A percentile compares a stretch with the other conserved stretches of the same genome.
These are phyloP conservation scores for Panzeria rudis DNA, from an alignment of 2,888 invertebrate genomes.

Conservation along the genomic window DNA sequence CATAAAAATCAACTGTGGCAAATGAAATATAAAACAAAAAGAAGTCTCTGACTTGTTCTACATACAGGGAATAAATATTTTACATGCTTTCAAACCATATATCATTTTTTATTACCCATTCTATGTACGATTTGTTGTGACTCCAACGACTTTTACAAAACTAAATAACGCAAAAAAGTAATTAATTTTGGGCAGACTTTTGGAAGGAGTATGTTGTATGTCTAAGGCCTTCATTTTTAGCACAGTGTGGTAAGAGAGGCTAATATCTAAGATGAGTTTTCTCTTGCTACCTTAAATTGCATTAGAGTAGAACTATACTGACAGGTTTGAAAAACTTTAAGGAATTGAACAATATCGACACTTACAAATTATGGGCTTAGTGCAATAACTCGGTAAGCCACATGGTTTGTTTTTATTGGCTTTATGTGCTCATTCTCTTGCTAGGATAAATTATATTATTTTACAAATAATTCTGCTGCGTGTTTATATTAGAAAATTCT, in stretches of 20 bases:
- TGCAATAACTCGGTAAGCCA: too few species aligned
- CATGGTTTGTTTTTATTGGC: too few species aligned
- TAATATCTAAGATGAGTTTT: neutral
- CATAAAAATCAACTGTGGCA: slow-evolving; percentile 45
- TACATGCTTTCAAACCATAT: slow-evolving; percentile 61
- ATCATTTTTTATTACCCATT: slow-evolving; percentile 60
- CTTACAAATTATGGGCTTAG: too few species aligned
- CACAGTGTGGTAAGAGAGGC: neutral
- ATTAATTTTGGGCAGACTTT: slow-evolving; percentile 2
- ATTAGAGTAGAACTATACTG: too few species aligned
- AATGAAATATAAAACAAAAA: neutral
- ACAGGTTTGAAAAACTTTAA: too few species aligned
- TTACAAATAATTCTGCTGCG: too few species aligned
- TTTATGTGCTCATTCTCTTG: too few species aligned
- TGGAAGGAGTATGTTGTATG: neutral
- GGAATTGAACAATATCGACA: too few species aligned
- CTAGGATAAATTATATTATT: too few species aligned
- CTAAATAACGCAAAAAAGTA: slow-evolving; percentile 57
- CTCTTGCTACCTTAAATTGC: too few species aligned
- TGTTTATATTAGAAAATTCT: too few species aligned
- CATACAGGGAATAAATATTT: slow-evolving; percentile 21
- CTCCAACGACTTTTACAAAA: slow-evolving; percentile 21
- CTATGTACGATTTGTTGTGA: slow-evolving; percentile 17
- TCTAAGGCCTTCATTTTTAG: neutral
- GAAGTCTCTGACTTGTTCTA: neutral